These are phyloP conservation scores for Cyrtodaria siliqua DNA, from an alignment of 2,888 invertebrate species.

Conservation along the genomic window DNA sequence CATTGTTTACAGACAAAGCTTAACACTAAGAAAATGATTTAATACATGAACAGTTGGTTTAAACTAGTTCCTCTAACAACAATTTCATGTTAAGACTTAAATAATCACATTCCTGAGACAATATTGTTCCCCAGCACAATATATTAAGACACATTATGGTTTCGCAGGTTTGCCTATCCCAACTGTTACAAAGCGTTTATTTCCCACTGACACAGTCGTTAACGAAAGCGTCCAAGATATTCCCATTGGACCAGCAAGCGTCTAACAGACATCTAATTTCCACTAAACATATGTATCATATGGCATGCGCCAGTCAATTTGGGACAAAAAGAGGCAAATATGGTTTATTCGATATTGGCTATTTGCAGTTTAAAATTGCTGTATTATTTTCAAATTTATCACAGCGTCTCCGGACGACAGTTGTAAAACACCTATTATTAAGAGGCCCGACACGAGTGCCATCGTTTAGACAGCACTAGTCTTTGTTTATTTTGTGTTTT, in stretches of 20 bases:
- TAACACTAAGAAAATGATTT: no score
- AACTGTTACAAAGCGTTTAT: constrained; percentile 32
- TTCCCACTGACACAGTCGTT: constrained; percentile 16
- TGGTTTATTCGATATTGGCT: constrained; percentile 38
- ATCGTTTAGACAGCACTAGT: no score
- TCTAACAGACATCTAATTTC: no score
- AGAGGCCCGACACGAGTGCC: not conserved
- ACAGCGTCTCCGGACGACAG: constrained; percentile 19
- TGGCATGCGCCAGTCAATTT: constrained; percentile 37
- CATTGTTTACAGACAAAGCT: no score
- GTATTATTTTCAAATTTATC: constrained; percentile 58
- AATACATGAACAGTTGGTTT: no score
- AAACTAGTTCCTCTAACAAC: no score
- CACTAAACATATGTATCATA: constrained; percentile 43
- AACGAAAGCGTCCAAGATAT: constrained; percentile 1
- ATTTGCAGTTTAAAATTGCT: constrained; percentile 44
- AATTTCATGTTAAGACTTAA: no score
- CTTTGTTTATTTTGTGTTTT: no score
- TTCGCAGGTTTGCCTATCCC: constrained; percentile 14
- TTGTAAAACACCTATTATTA: constrained; percentile 2
- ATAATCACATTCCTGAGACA: no score
- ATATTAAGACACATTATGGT: no score
- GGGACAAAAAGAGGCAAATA: constrained; percentile 7
- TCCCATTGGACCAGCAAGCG: no score
- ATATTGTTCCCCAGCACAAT: no score